Base-by-base conservation (phyloP, 2,113 vertebrate genomes). In the Menura novaehollandiae region DNA sequence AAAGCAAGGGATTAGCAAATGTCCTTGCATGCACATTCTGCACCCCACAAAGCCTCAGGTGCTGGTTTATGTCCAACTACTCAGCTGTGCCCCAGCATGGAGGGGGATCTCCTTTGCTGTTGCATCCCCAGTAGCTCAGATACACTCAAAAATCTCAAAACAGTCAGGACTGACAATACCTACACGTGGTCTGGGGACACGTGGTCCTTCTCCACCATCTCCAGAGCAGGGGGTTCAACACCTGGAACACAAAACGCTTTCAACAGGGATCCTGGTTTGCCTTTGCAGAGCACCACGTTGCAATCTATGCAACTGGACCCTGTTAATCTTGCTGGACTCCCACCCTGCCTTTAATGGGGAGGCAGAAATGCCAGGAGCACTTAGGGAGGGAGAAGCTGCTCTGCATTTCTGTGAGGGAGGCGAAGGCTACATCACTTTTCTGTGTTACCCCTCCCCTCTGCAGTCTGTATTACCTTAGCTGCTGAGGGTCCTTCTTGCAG, bases 151-250 rank as follows among this genome's bases (percentile, higher is more conserved):
- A 77, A 59, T 27, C 53, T 79, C 63, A 52, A 51, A 62, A 13
- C 19, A 58, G 66, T 39, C 77, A 73, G 93, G 78, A 68, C 59
- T 86, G 75, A 76, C 43, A 84, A 88, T 68, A 98, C 98, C 80
- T 97, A 98, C 98, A 98, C 97, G 0, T 98, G 97, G 41, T 98
- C 96, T 5, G 98, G 97, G 97, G 93, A 98, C 97, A 98, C 98
- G 4, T 92, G 98, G 95, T 98, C 99, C 96, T 98, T 99, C 98
- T 97, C 98, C 88, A 98, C 73, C 51, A 89, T 73, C 73, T 98
- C 97, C 96, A 98, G 79, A 49, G 67, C 91, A 3, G 97, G 97
- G 0, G 95, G 80, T 62, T 95, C 95, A 43, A 97, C 85, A 73
- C 96, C 98, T 98, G 90, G 32, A 97, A 96, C 62, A 88, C 33